Evolutionary conservation across 2,797 vertebrate genomes (phyloP).

Genomic region (Esox lucius): DNA sequence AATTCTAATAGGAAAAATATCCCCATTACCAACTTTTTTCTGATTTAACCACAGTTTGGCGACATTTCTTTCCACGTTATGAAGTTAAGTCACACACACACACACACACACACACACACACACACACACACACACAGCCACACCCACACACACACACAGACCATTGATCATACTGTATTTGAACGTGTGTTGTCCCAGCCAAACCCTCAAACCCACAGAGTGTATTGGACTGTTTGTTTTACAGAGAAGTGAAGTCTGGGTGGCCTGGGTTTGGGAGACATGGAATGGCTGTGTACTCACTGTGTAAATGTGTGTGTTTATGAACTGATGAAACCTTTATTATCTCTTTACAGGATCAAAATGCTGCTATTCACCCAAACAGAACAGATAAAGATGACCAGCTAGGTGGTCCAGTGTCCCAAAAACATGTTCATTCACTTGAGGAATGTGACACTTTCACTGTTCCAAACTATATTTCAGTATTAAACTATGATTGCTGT

Average conservation of each 20-base stretch:
- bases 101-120: neutral
- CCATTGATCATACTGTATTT: neutral
- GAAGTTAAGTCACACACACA: neutral
- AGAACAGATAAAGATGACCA: neutral
- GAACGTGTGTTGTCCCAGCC: neutral
- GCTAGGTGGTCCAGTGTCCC: neutral
- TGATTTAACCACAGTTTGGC: too few species aligned
- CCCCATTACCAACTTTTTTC: too few species aligned
- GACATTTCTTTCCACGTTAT: too few species aligned
- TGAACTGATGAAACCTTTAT: neutral
- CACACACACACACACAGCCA: too few species aligned
- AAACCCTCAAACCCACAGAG: neutral
- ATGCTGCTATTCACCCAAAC: neutral
- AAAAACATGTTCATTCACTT: neutral
- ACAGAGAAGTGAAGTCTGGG: neutral
- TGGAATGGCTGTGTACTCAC: neutral
- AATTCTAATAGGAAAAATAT: too few species aligned
- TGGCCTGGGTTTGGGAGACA: neutral
- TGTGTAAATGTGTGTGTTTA: neutral
- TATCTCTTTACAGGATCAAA: neutral
- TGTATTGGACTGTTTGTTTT: neutral
- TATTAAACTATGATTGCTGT: neutral
- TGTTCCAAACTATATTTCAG: neutral
- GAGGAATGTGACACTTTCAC: neutral
- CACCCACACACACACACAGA: too few species aligned